Evolutionary conservation across 2,113 vertebrate genomes (phyloP).

Genomic region (Gracilinanus agilis): DNA sequence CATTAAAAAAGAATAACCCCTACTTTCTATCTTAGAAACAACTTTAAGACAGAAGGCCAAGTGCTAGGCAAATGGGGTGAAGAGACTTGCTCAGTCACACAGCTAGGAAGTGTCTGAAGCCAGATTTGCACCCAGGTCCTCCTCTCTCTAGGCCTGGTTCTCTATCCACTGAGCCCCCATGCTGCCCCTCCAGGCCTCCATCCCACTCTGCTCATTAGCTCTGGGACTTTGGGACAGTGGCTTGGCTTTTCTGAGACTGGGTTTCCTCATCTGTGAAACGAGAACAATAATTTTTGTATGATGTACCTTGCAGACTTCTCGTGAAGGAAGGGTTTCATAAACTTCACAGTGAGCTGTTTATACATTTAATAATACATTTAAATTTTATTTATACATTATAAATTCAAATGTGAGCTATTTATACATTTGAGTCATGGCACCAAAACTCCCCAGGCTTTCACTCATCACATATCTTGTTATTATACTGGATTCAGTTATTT

Average conservation of each 20-base stretch:
- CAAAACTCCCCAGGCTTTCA: background rate
- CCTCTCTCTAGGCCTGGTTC: too few relatives aligned
- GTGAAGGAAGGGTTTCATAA: background rate
- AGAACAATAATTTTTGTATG: background rate
- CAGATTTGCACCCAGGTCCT: too few relatives aligned
- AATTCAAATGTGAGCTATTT: background rate
- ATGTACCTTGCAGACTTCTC: background rate
- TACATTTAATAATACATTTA: background rate
- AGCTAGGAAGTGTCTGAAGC: too few relatives aligned
- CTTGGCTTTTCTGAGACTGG: background rate
- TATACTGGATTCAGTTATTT: background rate
- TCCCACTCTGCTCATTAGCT: background rate
- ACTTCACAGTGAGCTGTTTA: background rate
- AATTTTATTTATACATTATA: too few relatives aligned
- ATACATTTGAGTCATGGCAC: background rate
- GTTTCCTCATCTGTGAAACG: background rate
- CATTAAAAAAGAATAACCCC: too few relatives aligned
- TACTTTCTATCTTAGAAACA: too few relatives aligned
- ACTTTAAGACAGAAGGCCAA: too few relatives aligned
- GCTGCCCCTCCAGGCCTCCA: too few relatives aligned
- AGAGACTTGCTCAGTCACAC: too few relatives aligned
- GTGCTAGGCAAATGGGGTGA: too few relatives aligned
- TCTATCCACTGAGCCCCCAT: too few relatives aligned
- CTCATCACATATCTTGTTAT: background rate
- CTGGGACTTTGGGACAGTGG: background rate